phyloP scores from a whole-genome alignment of 92 coral and sea anemone genomes.

The Montipora capitata region DNA sequence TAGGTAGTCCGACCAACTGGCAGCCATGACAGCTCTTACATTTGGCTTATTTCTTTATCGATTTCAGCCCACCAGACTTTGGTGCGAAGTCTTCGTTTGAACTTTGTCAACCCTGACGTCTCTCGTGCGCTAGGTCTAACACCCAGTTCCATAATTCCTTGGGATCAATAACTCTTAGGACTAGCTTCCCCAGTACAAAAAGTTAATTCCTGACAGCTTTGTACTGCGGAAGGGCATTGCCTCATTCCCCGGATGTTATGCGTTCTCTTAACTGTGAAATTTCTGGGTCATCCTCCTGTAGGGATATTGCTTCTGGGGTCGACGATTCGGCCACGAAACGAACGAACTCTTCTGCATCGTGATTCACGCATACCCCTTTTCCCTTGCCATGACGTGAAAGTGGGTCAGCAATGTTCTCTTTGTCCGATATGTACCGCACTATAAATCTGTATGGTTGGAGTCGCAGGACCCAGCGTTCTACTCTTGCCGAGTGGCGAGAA shows the following conservation, averaged over 20 bases:
- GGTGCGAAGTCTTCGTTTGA: background rate
- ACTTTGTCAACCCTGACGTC: slow-evolving; percentile 48
- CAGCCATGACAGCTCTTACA: background rate
- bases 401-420: background rate
- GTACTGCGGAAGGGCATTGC: slow-evolving; percentile 21
- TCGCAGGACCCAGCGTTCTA: background rate
- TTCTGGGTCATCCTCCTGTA: slow-evolving; percentile 61
- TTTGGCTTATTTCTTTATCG: background rate
- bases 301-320: slow-evolving; percentile 65
- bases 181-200: slow-evolving; percentile 43
- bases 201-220: slow-evolving; percentile 15
- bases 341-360: slow-evolving; percentile 44
- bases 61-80: background rate
- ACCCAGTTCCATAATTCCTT: slow-evolving; percentile 24
- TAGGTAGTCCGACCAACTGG: slow-evolving; percentile 5
- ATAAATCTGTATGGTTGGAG: slow-evolving; percentile 30
- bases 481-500: background rate
- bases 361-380: background rate
- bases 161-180: slow-evolving; percentile 46
- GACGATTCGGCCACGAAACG: slow-evolving; percentile 59
- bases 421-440: slow-evolving; percentile 46
- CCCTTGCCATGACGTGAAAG: background rate
- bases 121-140: slow-evolving; percentile 58
- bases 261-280: slow-evolving; percentile 54
- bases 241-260: background rate